Evolutionary conservation across 2,113 vertebrate genomes (phyloP), one percentile per base, ranked within the genome.

Genomic region (Trogon surrucura): DNA sequence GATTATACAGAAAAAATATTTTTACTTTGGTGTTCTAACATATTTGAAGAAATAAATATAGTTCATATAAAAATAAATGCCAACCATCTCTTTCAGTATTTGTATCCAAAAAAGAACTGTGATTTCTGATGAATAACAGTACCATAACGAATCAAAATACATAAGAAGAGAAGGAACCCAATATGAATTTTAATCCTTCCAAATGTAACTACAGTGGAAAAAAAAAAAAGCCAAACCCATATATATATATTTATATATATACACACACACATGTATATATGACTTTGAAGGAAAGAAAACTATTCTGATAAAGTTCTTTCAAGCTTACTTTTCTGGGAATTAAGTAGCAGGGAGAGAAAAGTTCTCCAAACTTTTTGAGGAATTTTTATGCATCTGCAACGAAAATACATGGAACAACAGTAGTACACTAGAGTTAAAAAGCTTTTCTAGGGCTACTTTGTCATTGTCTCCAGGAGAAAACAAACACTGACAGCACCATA

Each of bases 341-440:
- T 80, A 72, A 65, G 44, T 34, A 91, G 34, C 15, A 88, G 8
- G 22, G 6, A 51, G 25, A 44, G 88, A 79, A 95, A 85, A 70
- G 70, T 13, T 53, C 13, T 38, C 32, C 71, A 58, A 85, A 38
- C 26, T 27, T 91, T 78, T 44, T 16, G 32, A 70, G 66, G 41
- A 73, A 48, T 92, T 82, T 79, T 96, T 87, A 75, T 57, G 66
- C 64, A 85, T 88, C 82, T 90, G 81, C 70, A 96, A 93, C 17
- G 11, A 67, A 71, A 88, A 44, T 30, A 56, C 0, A 4, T n/a
- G 51, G 64, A 81, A 65, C 19, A 77, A 44, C 25, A 53, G 29
- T 38, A n/a, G 54, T 47, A 70, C n/a, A 11, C 67, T 1, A 88
- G 73, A 73, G 25, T 57, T 91, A n/a, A 47, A 94, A 91, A 95